Base-by-base conservation (phyloP, 2,888 invertebrate species). In the Aricia artaxerxes region DNA sequence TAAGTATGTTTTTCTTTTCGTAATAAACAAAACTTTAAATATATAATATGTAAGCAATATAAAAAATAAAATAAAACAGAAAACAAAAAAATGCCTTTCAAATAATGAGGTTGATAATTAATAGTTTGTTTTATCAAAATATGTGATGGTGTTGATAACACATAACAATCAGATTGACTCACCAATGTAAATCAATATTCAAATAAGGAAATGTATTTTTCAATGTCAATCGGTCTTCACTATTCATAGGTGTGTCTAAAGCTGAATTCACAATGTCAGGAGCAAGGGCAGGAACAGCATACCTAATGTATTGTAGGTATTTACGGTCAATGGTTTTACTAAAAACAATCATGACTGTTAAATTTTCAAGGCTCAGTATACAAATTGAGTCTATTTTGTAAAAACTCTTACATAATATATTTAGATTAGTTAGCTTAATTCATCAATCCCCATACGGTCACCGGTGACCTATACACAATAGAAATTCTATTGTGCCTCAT, bases 241-340 rank as follows among this genome's bases (percentile, higher is more conserved):
- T 57, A 76, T 6, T 31, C 76, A 76, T 73, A 49, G 35, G 44
- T n/a, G 64, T 72, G 53, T 61, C 77, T 76, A 80, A 78, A 77
- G 79, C 40, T 61, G 79, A 82, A 81, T 80, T 69, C 61, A 77
- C 79, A 84, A 87, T 86, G 87, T 86, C 87, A 88, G 79, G 86
- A 84, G 80, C 88, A 88, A 88, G 86, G 87, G 81, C 81, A 81
- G 81, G 31, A 84, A 83, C 82, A 81, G 82, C 79, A 2, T 53
- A 31, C 2, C 11, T 57, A 76, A 76, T 76, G 31, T 57, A 76
- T 16, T 35, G 13, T 69, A 35, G 35, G 35, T 31, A 24, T 69
- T 35, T 16, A 35, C 4, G 6, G 35, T 16, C 35, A 35, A 24
- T 24, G 11, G 61, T n/a, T 24, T 7, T n/a, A 24, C 61, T 24